phyloP scores from a whole-genome alignment of 1,140 invertebrate species.

The Drosophila mojavensis region DNA sequence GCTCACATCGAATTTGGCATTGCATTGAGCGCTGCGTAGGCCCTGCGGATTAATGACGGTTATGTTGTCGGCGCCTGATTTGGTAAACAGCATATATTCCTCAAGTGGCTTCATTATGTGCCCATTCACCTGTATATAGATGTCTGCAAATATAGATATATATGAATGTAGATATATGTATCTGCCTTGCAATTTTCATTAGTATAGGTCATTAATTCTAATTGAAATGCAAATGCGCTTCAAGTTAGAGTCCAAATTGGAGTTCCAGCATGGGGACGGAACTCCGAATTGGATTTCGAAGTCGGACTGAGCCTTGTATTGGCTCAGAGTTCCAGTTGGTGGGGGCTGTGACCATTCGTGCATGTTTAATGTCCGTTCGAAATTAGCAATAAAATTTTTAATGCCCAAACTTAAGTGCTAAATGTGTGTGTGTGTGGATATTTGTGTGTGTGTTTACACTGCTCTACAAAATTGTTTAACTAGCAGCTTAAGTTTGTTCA shows the following conservation, averaged over 20 bases:
- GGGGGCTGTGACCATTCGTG: slow-evolving; percentile 48
- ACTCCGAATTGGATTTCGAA: neutral
- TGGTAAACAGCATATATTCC: slow-evolving; percentile 94
- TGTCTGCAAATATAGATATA: slow-evolving; percentile 85
- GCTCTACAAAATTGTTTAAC: neutral
- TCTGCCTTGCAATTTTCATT: slow-evolving; percentile 68
- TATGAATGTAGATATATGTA: neutral
- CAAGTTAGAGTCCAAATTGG: neutral
- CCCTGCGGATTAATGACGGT: slow-evolving; percentile 92
- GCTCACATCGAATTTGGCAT: slow-evolving; percentile 88
- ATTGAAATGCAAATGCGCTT: slow-evolving; percentile 77
- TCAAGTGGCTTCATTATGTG: slow-evolving; percentile 92
- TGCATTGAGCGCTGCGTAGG: slow-evolving; percentile 92
- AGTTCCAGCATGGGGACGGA: neutral
- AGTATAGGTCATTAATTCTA: slow-evolving; percentile 81
- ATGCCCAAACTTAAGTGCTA: slow-evolving; percentile 54
- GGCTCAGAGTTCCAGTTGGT: neutral
- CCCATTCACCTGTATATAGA: slow-evolving; percentile 91
- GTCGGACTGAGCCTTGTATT: neutral
- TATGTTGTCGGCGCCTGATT: slow-evolving; percentile 91
- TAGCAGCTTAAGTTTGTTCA: neutral
- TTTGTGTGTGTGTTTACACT: slow-evolving; percentile 12
- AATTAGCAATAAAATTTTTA: slow-evolving; percentile 80
- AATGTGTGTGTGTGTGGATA: slow-evolving; percentile 5
- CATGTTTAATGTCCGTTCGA: slow-evolving; percentile 70